These are phyloP conservation scores for Hybognathus amarus DNA, from an alignment of 2,797 vertebrate genomes.

Conservation along the genomic window DNA sequence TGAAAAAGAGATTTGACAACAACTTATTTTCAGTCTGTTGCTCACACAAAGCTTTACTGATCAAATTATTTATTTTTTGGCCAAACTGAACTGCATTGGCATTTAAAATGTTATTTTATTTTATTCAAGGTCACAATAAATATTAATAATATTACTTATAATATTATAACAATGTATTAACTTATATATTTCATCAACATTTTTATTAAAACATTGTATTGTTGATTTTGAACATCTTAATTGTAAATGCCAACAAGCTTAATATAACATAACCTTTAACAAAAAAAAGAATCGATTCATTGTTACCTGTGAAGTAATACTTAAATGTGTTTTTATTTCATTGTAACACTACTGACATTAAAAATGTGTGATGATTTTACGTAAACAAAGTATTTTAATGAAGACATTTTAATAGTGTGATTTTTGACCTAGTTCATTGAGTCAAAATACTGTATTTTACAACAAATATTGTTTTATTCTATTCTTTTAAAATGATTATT, in stretches of 20 bases:
- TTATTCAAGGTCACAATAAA: not conserved
- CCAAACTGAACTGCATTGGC: not conserved
- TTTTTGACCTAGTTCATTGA: not conserved
- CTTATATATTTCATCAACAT: not conserved
- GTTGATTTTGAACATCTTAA: not conserved
- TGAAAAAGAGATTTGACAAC: not conserved
- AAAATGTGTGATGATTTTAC: not conserved
- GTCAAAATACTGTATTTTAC: not conserved
- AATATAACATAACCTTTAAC: too few species aligned
- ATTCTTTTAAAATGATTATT: not conserved
- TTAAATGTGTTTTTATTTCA: not conserved
- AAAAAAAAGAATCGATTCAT: too few species aligned
- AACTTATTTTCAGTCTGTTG: not conserved
- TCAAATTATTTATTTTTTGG: not conserved
- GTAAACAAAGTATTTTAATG: too few species aligned
- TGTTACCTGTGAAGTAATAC: not conserved
- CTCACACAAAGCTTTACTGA: not conserved
- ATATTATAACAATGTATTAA: not conserved
- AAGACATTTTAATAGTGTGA: not conserved
- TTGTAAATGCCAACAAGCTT: not conserved
- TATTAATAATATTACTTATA: not conserved
- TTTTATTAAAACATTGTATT: not conserved
- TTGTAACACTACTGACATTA: not conserved
- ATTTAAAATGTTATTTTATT: not conserved
- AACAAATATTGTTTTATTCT: not conserved